phyloP scores from a whole-genome alignment of 1,140 invertebrate genomes.

The Ceratoteleas bidentatus region DNA sequence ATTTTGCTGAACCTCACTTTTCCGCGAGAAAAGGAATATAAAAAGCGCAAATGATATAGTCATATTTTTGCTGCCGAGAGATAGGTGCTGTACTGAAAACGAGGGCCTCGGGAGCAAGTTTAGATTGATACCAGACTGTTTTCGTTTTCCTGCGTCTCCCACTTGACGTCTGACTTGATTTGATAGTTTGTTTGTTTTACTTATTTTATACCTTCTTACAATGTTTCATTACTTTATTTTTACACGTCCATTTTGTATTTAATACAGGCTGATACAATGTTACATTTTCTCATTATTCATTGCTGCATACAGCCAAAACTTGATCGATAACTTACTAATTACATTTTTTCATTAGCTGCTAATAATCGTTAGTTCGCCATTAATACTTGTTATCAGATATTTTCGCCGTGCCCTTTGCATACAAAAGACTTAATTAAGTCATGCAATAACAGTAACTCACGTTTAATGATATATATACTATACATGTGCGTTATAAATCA shows the following conservation, averaged over 20 bases:
- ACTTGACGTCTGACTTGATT: no score
- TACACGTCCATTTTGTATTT: no score
- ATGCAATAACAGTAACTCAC: background rate
- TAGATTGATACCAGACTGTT: no score
- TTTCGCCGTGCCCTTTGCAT: background rate
- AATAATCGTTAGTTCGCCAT: background rate
- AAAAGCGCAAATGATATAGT: constrained; percentile 54
- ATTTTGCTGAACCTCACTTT: constrained; percentile 51
- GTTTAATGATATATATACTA: background rate
- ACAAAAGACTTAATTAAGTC: constrained; percentile 12
- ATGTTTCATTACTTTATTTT: no score
- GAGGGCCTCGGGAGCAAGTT: background rate
- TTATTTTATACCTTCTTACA: no score
- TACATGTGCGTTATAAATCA: constrained; percentile 1
- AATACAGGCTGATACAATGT: no score
- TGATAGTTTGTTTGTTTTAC: no score
- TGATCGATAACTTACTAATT: background rate
- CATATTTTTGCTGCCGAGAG: constrained; percentile 23
- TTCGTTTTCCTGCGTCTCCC: no score
- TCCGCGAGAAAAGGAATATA: constrained; percentile 34
- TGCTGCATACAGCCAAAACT: no score
- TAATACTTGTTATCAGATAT: background rate
- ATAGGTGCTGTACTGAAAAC: constrained; percentile 7
- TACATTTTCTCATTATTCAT: no score
- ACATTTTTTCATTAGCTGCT: background rate